Base-by-base conservation (phyloP, 2,888 invertebrate genomes). In the Lysandra coridon region DNA sequence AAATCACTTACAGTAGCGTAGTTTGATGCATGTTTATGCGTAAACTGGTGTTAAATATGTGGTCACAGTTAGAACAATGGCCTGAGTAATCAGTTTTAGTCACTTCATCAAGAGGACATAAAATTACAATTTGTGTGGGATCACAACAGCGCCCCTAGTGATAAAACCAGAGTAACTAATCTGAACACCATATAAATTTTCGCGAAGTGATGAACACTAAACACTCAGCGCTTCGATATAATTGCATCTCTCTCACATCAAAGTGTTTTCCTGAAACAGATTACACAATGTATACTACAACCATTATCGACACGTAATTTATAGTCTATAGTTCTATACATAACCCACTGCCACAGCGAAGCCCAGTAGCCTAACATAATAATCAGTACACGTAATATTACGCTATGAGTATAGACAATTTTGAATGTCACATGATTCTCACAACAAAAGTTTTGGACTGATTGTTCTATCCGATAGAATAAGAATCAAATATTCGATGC, bases 281-380 rank as follows among this genome's bases (percentile, higher is more conserved):
- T 87, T 90, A 76, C 49, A 89, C 86, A 90, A 88, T 88, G 85
- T 87, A 87, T 87, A 85, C 88, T 88, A 86, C 87, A 88, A 88
- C 87, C 87, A 86, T 87, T 87, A 88, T 86, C 88, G 88, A 90
- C 86, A 87, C 88, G 88, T 88, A 90, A 88, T 89, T 88, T 88
- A 83, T 85, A 93, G 92, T 93, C 93, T 91, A 91, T 89, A 90
- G 79, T 77, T 80, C 86, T 88, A 89, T 87, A 88, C 74, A 74
- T 74, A 23, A 74, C 90, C 89, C 92, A 91, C 90, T 91, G 92
- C 90, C 90, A 86, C 86, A 87, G 85, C 86, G 87, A 91, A 90
- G 87, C 88, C 80, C 80, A 78, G 60, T 64, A 78, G 44, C 14
- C 78, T 64, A 62, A 78, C 64, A 69, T 78, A 76, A 76, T 76